Conservation (phyloP, 1,140 invertebrate genomes). For the Cotesia vestalis region DNA sequence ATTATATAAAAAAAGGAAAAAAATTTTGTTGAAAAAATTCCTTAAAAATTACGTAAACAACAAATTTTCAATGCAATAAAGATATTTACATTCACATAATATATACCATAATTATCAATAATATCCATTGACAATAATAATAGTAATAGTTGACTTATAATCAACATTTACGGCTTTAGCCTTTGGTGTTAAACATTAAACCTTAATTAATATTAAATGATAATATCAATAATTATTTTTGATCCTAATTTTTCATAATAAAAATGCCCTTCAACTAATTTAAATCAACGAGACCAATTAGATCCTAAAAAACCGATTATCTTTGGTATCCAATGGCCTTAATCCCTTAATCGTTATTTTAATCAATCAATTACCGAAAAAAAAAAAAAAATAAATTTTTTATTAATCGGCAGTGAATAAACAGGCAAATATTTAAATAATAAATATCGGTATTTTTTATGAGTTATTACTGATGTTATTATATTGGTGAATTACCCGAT, state of each 20-base stretch:
- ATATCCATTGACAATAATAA: not conserved
- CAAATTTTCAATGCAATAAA: slow-evolving; percentile 13
- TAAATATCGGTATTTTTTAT: too few species aligned
- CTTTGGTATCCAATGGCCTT: slow-evolving; percentile 38
- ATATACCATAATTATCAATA: not conserved
- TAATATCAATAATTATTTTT: slow-evolving; percentile 10
- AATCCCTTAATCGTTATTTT: not conserved
- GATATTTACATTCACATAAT: slow-evolving; percentile 15
- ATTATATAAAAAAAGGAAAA: not conserved
- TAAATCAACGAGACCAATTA: not conserved
- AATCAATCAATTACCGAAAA: slow-evolving; percentile 28
- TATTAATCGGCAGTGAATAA: slow-evolving; percentile 55
- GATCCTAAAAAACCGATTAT: slow-evolving; percentile 4
- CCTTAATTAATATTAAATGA: not conserved
- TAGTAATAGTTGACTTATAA: not conserved
- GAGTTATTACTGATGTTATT: slow-evolving; percentile 29
- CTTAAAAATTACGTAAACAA: not conserved
- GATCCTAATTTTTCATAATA: not conserved
- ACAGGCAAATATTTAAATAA: slow-evolving; percentile 42
- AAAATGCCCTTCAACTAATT: not conserved
- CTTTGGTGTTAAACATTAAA: slow-evolving; percentile 4
- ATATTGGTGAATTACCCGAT: slow-evolving; percentile 55
- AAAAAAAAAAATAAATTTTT: not conserved
- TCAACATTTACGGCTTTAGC: slow-evolving; percentile 11
- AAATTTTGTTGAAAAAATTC: not conserved